Evolutionary conservation across 2,888 invertebrate species (phyloP), one percentile per base, ranked within the genome.

Genomic region (Polia nebulosa): DNA sequence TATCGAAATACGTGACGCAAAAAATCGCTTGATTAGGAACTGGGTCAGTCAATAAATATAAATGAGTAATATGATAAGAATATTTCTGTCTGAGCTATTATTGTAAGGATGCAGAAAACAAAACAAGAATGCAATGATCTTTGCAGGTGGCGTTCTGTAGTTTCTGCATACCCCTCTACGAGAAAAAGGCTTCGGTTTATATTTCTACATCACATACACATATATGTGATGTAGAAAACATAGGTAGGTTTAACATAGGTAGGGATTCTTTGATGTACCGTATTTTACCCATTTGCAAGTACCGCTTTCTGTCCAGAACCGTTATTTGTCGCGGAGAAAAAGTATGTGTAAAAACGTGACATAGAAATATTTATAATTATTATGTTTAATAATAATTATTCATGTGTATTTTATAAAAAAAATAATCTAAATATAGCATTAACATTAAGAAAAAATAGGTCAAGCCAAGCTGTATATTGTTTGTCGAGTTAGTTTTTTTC

Each of bases 11-110:
- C 34, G 63, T 68, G 58, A 53, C 15, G 11, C 5, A 3, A 57
- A 47, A 9, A 60, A 29, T 32, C 8, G 11, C 51, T 27, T 52
- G 76, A 76, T 76, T 71, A 66, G n/a, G n/a, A 76, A 53, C 17
- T 71, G 32, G 77, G 72, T 56, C 77, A 66, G 27, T 11, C 17
- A 53, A 41, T 53, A 44, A 3, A 36, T 15, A 34, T 27, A 49
- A 8, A 47, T 61, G 17, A 58, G 29, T 57, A 41, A 45, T n/a
- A 7, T 52, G 32, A 9, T 47, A 36, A 6, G 15, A 2, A 27
- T 61, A 20, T 61, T 60, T 22, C 0, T 29, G 9, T n/a, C n/a
- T n/a, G 13, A 39, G 17, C 25, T 11, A n/a, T 5, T 34, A 34
- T 25, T 34, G 11, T 4, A 27, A 13, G 8, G 20, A 15, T 41